Percentiles rank a stretch among this genome's conserved stretches.
phyloP scores from a whole-genome alignment of 37 sponge, comb jelly and placozoan species.

The Aplysina aerophoba region DNA sequence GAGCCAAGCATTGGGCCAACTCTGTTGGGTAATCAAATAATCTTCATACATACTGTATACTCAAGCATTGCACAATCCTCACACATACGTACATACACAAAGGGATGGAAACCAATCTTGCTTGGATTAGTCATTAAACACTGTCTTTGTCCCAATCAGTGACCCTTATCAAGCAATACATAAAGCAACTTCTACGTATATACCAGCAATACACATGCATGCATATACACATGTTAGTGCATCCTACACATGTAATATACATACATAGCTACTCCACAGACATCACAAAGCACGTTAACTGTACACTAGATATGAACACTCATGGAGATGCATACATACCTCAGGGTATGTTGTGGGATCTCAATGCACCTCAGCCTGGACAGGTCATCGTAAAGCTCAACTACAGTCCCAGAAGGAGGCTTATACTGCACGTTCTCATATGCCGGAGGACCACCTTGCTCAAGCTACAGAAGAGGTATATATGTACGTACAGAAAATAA shows the following conservation, averaged over 20 bases:
- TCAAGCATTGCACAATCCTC: too few relatives aligned
- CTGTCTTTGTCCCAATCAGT: too few relatives aligned
- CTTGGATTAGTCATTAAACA: too few relatives aligned
- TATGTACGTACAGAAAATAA: too few relatives aligned
- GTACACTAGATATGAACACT: too few relatives aligned
- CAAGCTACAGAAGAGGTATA: not conserved
- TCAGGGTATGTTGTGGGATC: not conserved
- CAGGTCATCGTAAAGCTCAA: slow-evolving; percentile 15
- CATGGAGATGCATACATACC: too few relatives aligned
- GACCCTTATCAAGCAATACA: too few relatives aligned
- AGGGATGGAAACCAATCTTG: too few relatives aligned
- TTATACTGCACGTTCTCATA: slow-evolving; percentile 14
- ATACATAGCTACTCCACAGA: not conserved
- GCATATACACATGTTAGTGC: not conserved
- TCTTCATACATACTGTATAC: not conserved
- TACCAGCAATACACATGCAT: not conserved
- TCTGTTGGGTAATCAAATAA: not conserved
- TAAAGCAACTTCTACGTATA: not conserved
- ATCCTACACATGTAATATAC: not conserved
- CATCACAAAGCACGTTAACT: too few relatives aligned
- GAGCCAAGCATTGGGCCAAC: not conserved
- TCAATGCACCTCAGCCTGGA: slow-evolving; percentile 2
- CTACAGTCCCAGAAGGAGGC: not conserved
- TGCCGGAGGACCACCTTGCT: not conserved
- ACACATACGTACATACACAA: too few relatives aligned